Percentiles rank a stretch among this genome's conserved stretches.
phyloP scores from a whole-genome alignment of 2,113 vertebrate genomes.

The Oryzias curvinotus region DNA sequence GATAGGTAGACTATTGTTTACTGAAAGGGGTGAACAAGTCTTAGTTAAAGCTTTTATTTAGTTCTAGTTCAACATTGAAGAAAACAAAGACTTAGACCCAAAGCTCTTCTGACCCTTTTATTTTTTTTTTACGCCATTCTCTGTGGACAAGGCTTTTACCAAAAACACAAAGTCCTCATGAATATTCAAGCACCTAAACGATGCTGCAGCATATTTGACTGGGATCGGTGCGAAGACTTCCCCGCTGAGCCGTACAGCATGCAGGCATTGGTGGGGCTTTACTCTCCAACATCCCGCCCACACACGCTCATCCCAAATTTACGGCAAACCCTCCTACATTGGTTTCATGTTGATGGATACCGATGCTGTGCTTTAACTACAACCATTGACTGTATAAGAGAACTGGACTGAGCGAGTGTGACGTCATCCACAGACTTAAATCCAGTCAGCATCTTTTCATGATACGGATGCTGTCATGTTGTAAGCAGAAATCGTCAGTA shows the following conservation, averaged over 20 bases:
- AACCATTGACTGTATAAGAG: no score
- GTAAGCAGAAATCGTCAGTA: no score
- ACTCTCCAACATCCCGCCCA: conserved; percentile 24
- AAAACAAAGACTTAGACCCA: no score
- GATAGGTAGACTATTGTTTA: conserved; percentile 25
- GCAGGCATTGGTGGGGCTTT: conserved; percentile 6
- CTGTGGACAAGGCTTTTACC: conserved; percentile 52
- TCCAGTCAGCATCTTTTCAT: no score
- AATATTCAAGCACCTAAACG: conserved; percentile 51
- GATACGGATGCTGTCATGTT: no score
- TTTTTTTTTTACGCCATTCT: conserved; percentile 11
- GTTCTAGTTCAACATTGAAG: no score
- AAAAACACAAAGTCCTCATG: conserved; percentile 55
- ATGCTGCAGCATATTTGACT: conserved; percentile 43
- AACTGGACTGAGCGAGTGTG: no score
- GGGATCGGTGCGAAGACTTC: conserved; percentile 59
- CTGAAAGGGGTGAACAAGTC: background rate
- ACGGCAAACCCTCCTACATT: conserved; percentile 33
- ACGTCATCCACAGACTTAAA: no score
- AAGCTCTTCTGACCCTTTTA: no score
- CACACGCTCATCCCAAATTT: conserved; percentile 37
- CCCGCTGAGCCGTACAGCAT: conserved; percentile 44
- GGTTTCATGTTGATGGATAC: conserved; percentile 35
- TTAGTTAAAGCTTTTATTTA: no score
- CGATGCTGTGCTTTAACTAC: background rate